Conservation (phyloP, 2,113 vertebrate species). For the Saguinus midas region DNA sequence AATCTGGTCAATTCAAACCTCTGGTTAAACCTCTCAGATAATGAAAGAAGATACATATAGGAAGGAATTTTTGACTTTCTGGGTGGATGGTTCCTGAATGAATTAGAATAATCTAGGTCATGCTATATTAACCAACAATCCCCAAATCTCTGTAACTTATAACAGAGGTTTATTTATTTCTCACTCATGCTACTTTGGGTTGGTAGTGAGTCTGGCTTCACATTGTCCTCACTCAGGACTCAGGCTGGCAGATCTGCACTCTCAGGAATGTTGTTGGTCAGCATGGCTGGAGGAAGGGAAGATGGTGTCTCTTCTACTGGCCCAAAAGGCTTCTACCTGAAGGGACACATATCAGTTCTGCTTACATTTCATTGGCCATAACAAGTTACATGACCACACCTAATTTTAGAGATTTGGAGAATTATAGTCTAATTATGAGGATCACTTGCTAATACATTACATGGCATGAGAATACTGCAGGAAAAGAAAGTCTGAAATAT, state of each 20-base stretch:
- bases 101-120: neutral
- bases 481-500: neutral
- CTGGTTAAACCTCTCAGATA: neutral
- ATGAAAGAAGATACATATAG: neutral
- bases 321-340: neutral
- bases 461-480: conserved; percentile 39
- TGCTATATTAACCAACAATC: neutral
- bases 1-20: neutral
- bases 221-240: neutral
- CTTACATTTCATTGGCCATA: neutral
- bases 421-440: neutral
- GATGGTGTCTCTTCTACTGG: neutral
- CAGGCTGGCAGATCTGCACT: neutral
- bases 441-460: conserved; percentile 62
- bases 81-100: neutral
- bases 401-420: neutral
- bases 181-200: neutral
- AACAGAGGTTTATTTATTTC: neutral
- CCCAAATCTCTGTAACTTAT: neutral
- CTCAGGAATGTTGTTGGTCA: neutral
- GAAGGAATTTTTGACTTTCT: neutral
- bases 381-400: neutral
- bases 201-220: neutral
- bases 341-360: neutral
- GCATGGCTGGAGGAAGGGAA: neutral